These are phyloP conservation scores for Moxostoma hubbsi DNA, from an alignment of 2,797 vertebrate genomes.

Conservation along the genomic window DNA sequence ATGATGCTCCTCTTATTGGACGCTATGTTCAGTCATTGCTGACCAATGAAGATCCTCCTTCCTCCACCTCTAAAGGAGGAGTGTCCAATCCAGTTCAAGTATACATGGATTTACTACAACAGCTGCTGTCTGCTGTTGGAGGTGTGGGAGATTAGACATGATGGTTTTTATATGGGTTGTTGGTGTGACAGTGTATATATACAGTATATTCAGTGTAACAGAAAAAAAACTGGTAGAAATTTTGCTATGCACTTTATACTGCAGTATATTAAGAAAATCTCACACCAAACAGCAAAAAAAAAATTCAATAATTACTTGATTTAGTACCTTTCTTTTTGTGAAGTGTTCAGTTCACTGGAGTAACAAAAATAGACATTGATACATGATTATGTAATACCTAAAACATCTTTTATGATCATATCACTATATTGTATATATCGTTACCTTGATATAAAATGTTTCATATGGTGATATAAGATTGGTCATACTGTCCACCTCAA, in stretches of 20 bases:
- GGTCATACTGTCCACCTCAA: no score
- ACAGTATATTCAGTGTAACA: neutral
- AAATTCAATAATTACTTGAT: neutral
- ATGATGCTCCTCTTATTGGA: conserved; percentile 92
- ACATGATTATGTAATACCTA: no score
- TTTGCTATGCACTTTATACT: neutral
- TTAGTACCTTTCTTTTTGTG: neutral
- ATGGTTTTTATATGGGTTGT: neutral
- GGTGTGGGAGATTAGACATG: conserved; percentile 73
- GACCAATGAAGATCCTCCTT: conserved; percentile 75
- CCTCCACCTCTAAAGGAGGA: conserved; percentile 77
- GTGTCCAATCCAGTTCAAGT: conserved; percentile 88
- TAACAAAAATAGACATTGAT: no score
- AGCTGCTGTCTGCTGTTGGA: conserved; percentile 91
- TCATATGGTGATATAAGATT: no score
- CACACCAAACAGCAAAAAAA: neutral
- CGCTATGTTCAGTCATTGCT: conserved; percentile 87
- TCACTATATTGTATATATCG: no score
- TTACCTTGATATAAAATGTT: no score
- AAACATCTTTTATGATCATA: no score
- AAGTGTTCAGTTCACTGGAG: no score
- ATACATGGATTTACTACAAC: conserved; percentile 93
- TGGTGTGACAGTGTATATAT: neutral
- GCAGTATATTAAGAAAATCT: neutral
- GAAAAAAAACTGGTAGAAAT: neutral